Base-by-base conservation (phyloP, 2,797 vertebrate species). In the Astyanax mexicanus region DNA sequence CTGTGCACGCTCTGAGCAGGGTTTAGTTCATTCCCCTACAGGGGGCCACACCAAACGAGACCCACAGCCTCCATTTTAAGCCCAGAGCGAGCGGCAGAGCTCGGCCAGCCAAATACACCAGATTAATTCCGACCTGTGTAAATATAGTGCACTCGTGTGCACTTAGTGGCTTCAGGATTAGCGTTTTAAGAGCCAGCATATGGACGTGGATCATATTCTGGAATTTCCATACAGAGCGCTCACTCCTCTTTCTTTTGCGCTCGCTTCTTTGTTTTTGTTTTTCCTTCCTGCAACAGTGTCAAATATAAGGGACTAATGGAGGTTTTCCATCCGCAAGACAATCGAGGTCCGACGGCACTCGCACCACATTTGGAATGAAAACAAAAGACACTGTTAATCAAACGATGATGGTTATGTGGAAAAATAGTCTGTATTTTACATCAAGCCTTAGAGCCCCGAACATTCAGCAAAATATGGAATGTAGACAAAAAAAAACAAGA, bases 21-120 rank as follows among this genome's bases (percentile, higher is more conserved):
- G 64, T 87, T 92, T 88, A 89, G 86, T 89, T 88, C 85, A 38
- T 73, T 49, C 85, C 37, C 75, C 88, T 84, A 86, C 80, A 29
- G 88, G 77, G 54, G 84, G 71, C 67, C 74, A 55, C 58, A 65
- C 79, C 84, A 88, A 90, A 88, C 81, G 79, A 90, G 72, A 84
- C 83, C 57, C 80, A n/a, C 85, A 82, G 77, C 86, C 83, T 83
- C 72, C 44, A 74, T 57, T 72, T 77, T 69, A 71, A 88, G 84
- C 84, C 79, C 82, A 67, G 72, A 72, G 78, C 71, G 79, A 79
- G 74, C 85, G 78, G 85, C 83, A 82, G 72, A 84, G 57, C 17
- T 29, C 54, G 15, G 72, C 60, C 81, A 67, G 85, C 85, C 88
- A 89, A 83, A 78, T 84, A 82, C 71, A 83, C 60, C 74, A 81